Conservation (phyloP, 2,113 vertebrate genomes). For the Leptodactylus fuscus region DNA sequence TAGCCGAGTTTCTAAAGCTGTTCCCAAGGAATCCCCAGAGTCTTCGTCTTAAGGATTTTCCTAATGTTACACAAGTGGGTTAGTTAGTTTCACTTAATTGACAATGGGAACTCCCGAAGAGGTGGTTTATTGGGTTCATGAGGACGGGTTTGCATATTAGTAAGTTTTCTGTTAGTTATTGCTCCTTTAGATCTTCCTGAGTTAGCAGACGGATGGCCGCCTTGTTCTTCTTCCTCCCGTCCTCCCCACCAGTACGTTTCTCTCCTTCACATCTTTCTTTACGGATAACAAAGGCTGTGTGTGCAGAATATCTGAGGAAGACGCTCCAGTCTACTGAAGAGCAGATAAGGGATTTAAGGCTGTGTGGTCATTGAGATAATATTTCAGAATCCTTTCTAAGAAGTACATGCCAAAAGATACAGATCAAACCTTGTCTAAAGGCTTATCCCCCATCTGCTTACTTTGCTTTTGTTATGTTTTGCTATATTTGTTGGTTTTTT, state of each 20-base stretch:
- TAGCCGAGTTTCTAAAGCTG: background rate
- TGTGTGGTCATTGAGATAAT: slow-evolving; percentile 46
- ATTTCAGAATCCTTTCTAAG: slow-evolving; percentile 24
- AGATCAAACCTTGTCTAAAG: slow-evolving; percentile 34
- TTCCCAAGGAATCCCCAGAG: background rate
- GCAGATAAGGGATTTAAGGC: slow-evolving; percentile 22
- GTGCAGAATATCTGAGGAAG: background rate
- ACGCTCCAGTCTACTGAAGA: background rate
- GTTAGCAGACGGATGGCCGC: no score
- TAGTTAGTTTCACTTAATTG: background rate
- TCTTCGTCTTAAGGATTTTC: background rate
- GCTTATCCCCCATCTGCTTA: slow-evolving; percentile 37
- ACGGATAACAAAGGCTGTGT: background rate
- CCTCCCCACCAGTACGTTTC: background rate
- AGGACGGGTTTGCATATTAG: background rate
- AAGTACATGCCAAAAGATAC: slow-evolving; percentile 22
- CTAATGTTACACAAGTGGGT: background rate
- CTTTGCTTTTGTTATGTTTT: slow-evolving; percentile 12
- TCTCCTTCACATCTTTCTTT: slow-evolving; percentile 5
- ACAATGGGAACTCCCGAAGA: background rate
- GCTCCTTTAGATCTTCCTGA: background rate
- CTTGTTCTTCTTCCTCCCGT: background rate
- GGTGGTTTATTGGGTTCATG: background rate
- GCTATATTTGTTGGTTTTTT: background rate
- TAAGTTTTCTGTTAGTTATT: background rate